A percentile compares a stretch with the other conserved stretches of the same genome.
Conservation (phyloP, 2,888 invertebrate genomes). For the Galeopsomyia nigrocyanea region DNA sequence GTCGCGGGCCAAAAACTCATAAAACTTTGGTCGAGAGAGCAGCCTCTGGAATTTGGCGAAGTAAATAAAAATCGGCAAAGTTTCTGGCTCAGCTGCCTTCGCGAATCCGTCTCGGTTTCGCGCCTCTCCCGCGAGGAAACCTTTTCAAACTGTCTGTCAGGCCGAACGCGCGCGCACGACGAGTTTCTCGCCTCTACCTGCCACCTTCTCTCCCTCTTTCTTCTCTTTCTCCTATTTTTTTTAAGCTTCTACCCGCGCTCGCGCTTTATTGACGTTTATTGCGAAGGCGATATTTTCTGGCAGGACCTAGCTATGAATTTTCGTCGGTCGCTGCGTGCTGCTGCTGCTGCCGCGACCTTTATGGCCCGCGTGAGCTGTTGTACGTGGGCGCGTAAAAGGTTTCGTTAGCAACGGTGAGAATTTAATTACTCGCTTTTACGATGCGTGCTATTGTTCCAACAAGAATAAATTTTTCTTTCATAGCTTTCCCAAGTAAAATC, state of each 20-base stretch:
- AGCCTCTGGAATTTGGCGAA: background rate
- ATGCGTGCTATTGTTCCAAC: no score
- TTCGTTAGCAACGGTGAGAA: no score
- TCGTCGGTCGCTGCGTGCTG: no score
- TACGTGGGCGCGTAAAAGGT: no score
- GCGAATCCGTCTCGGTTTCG: slow-evolving; percentile 7
- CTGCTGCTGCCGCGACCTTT: no score
- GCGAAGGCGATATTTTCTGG: slow-evolving; percentile 10
- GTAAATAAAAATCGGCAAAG: slow-evolving; percentile 42
- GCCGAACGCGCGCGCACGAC: background rate
- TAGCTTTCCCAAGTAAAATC: no score
- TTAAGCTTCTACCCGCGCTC: background rate
- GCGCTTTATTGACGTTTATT: slow-evolving; percentile 43
- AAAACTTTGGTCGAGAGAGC: slow-evolving; percentile 51
- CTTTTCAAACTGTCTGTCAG: slow-evolving; percentile 37
- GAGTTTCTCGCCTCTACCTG: slow-evolving; percentile 22
- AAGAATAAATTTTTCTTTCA: no score
- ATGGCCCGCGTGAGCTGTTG: no score
- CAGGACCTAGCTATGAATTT: no score
- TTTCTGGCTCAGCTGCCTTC: background rate
- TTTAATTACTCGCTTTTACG: no score
- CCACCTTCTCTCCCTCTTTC: background rate
- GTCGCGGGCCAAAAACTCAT: slow-evolving; percentile 53
- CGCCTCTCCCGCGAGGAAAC: slow-evolving; percentile 18
- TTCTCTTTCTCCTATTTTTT: background rate